Conservation (phyloP, 2,888 invertebrate species). For the Nomada ruficornis region DNA sequence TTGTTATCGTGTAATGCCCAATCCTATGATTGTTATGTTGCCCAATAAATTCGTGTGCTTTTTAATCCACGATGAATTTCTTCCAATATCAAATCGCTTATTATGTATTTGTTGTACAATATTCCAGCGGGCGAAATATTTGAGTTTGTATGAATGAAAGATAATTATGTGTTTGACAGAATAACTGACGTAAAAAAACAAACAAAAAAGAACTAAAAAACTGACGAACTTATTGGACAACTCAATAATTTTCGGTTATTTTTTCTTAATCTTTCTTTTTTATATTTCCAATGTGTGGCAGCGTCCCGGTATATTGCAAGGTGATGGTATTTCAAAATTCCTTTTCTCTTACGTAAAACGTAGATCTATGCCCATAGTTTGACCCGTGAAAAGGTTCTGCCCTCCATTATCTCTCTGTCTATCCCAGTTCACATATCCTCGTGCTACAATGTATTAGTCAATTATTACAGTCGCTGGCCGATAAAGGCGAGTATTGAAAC, state of each 20-base stretch:
- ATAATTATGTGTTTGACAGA: too few species aligned
- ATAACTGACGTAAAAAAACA: too few species aligned
- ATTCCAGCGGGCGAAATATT: too few species aligned
- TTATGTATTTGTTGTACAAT: too few species aligned
- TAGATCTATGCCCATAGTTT: not conserved
- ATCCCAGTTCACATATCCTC: slow-evolving; percentile 63
- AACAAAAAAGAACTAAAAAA: too few species aligned
- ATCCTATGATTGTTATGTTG: not conserved
- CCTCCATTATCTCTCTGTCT: not conserved
- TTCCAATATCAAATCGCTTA: too few species aligned
- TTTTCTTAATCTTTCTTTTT: not conserved
- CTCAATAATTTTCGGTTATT: not conserved
- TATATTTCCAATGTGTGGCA: not conserved
- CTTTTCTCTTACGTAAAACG: not conserved
- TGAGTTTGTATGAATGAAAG: too few species aligned
- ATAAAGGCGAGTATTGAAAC: slow-evolving; percentile 39
- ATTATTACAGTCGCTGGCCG: slow-evolving; percentile 74
- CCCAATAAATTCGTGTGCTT: not conserved
- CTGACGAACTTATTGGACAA: too few species aligned
- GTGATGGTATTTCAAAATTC: not conserved
- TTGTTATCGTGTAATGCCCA: not conserved
- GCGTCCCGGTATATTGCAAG: not conserved
- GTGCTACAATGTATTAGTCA: slow-evolving; percentile 74
- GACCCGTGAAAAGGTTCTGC: slow-evolving; percentile 1
- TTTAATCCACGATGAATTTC: too few species aligned